phyloP scores from a whole-genome alignment of 1,140 invertebrate genomes.

The Hypsibius dujardini region DNA sequence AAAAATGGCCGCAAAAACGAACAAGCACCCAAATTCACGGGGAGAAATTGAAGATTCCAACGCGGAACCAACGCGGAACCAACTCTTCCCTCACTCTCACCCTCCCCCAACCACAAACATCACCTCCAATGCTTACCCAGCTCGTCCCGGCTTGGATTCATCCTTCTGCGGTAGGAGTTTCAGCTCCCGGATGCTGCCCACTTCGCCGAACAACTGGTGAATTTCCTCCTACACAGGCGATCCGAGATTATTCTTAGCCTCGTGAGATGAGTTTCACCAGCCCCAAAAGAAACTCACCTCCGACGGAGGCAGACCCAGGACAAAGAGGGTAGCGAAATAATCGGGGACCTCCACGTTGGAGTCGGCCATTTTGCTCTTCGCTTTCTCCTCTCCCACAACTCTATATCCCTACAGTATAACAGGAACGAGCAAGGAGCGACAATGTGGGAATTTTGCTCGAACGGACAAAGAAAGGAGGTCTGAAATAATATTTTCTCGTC shows the following conservation, averaged over 20 bases:
- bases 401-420: no score
- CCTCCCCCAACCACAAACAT: background rate
- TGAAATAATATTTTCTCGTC: no score
- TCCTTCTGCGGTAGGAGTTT: slow-evolving; percentile 1
- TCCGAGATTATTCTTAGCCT: no score
- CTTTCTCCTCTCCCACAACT: background rate
- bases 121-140: background rate
- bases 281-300: background rate
- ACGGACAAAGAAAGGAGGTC: no score
- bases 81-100: background rate
- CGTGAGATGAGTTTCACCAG: no score
- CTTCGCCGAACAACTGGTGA: background rate
- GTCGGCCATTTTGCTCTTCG: background rate
- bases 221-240: background rate
- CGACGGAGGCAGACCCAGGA: background rate
- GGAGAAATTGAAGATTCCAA: no score
- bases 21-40: no score
- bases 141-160: background rate
- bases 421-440: no score
- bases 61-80: background rate
- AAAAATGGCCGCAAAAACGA: no score
- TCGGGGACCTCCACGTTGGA: background rate
- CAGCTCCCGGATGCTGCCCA: background rate
- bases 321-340: background rate
- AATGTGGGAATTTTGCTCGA: no score